Evolutionary conservation across 2,113 vertebrate species (phyloP).

Genomic region (Caretta caretta): DNA sequence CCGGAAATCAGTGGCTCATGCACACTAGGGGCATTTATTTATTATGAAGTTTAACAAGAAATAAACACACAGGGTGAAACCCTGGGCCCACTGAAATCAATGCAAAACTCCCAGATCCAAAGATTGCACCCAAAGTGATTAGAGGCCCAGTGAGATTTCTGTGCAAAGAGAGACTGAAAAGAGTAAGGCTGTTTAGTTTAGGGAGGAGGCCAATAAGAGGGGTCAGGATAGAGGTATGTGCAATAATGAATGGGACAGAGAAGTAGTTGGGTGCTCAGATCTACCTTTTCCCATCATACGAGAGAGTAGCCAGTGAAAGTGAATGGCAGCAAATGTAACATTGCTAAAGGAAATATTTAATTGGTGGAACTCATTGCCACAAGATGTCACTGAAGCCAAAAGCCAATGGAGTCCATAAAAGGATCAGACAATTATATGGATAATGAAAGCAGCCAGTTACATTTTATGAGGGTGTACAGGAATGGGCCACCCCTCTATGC

Average conservation of each 20-base stretch:
- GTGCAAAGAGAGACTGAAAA: fast-evolving
- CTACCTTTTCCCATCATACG: fast-evolving
- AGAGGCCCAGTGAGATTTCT: neutral
- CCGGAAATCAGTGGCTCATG: neutral
- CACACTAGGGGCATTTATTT: neutral
- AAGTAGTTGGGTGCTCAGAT: neutral
- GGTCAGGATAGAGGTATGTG: neutral
- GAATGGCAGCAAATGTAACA: fast-evolving
- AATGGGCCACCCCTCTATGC: too few relatives aligned
- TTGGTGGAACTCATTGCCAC: neutral
- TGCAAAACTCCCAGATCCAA: neutral
- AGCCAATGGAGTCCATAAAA: fast-evolving
- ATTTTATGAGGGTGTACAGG: neutral
- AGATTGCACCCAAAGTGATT: neutral
- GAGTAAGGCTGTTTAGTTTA: neutral
- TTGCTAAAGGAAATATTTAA: neutral
- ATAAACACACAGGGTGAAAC: neutral
- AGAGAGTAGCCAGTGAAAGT: neutral
- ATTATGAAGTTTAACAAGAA: neutral
- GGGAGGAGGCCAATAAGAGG: neutral
- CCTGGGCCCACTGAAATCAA: neutral
- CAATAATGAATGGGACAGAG: neutral
- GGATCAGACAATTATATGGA: neutral
- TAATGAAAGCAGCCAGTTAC: fast-evolving
- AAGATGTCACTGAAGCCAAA: neutral